Base-by-base conservation (phyloP, 2,113 vertebrate species). In the Bubalus kerabau region DNA sequence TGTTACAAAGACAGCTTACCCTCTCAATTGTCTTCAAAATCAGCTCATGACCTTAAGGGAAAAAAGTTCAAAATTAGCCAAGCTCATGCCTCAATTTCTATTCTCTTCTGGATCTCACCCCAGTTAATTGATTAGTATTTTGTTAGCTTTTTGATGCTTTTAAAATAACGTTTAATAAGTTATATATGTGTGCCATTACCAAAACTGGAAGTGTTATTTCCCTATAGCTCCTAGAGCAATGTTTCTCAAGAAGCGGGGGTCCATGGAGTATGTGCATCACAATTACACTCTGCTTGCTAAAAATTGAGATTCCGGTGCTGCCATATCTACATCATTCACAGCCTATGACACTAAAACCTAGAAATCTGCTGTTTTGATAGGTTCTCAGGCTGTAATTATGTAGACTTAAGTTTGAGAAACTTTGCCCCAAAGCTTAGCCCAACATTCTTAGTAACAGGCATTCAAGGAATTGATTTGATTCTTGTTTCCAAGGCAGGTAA, bases 391-490 rank as follows among this genome's bases (percentile, higher is more conserved):
- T 81, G 46, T 86, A 84, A 32, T 84, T 84, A 74, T 32, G 32
- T 94, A 81, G 95, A 90, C 15, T 40, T 71, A 89, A 71, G 52
- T 92, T 89, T 56, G 52, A 97, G 80, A 90, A 93, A 57, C 74
- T 57, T 56, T 95, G 54, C 81, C 86, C 60, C 54, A 56, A 60
- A 87, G 80, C 32, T 62, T 57, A 52, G 62, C 84, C 80, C 12
- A 74, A 19, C 26, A 81, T 7, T 71, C 60, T 90, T 91, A 83
- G 50, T 62, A 95, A 96, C 4, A 76, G 50, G 43, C 32, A 83
- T 71, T 83, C 54, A 62, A 32, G 36, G 59, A 83, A 59, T 71
- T 90, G 30, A 89, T 91, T 81, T 71, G 46, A 94, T 82, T 95
- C 48, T 78, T 92, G 13, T 60, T 83, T 90, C 95, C 85, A 94